Conservation (phyloP, 2,888 invertebrate species). For the Volucella inanis region DNA sequence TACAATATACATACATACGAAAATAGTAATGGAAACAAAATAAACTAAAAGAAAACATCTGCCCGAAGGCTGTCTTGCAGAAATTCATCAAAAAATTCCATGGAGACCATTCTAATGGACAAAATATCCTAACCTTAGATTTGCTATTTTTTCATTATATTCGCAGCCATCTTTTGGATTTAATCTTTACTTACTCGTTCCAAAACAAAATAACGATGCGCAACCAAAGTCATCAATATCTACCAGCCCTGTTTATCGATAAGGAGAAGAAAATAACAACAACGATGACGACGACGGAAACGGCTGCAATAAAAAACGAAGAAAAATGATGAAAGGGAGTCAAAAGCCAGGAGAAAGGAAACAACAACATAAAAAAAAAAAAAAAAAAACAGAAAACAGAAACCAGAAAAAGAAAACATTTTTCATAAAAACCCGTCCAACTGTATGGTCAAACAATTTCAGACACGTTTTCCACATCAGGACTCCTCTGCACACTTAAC, state of each 20-base stretch:
- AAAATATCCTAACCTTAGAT: neutral
- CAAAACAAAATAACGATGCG: neutral
- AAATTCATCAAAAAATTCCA: constrained; percentile 38
- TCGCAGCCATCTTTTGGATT: constrained; percentile 1
- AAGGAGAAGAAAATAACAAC: constrained; percentile 48
- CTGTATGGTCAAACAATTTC: constrained; percentile 72
- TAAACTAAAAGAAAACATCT: constrained; percentile 20
- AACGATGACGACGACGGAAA: neutral
- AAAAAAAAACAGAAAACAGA: constrained; percentile 21
- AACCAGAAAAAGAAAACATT: constrained; percentile 39
- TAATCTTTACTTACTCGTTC: neutral
- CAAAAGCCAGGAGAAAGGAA: neutral
- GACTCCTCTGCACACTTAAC: constrained; percentile 8
- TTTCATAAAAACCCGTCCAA: constrained; percentile 65
- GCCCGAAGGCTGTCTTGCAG: constrained; percentile 26
- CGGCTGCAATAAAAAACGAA: too few relatives aligned
- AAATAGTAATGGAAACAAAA: too few relatives aligned
- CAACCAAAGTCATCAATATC: constrained; percentile 37
- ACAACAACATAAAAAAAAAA: constrained; percentile 20
- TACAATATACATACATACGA: too few relatives aligned
- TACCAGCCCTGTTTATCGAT: constrained; percentile 32
- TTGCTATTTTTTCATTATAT: constrained; percentile 10
- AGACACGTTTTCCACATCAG: constrained; percentile 73
- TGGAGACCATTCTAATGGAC: constrained; percentile 45
- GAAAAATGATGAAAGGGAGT: neutral